Evolutionary conservation across 1,140 invertebrate species (phyloP).

Genomic region (Pogonomyrmex barbatus): DNA sequence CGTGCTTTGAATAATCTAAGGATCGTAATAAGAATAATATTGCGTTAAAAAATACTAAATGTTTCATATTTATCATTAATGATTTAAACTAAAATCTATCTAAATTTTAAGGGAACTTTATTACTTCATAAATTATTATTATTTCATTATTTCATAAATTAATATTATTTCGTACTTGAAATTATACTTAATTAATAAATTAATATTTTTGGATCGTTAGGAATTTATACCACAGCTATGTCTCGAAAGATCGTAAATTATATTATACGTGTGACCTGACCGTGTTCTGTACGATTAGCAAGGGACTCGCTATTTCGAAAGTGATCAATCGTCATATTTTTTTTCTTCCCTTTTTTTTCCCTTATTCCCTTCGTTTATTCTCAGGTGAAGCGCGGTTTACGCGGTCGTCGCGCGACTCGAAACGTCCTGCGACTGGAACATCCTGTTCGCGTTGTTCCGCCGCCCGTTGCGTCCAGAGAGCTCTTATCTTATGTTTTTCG

Average conservation of each 20-base stretch:
- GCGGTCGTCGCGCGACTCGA: conserved; percentile 23
- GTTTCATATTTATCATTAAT: background rate
- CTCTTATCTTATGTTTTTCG: conserved; percentile 58
- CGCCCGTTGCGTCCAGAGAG: conserved; percentile 7
- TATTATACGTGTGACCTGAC: conserved; percentile 15
- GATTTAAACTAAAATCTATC: background rate
- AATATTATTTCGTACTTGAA: background rate
- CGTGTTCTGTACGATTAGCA: conserved; percentile 29
- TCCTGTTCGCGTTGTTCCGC: conserved; percentile 24
- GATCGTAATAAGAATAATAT: background rate
- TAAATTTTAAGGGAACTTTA: background rate
- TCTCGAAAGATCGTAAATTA: conserved; percentile 16
- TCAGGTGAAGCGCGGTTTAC: conserved; percentile 15
- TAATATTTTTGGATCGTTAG: conserved; percentile 3
- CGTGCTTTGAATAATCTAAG: background rate
- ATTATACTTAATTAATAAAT: background rate
- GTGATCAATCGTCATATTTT: conserved; percentile 30
- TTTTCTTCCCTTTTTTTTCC: background rate
- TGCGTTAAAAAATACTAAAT: background rate
- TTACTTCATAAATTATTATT: background rate
- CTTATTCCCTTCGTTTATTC: conserved; percentile 13
- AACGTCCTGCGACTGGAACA: conserved; percentile 38
- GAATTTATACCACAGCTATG: background rate
- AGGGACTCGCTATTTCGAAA: background rate
- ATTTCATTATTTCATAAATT: background rate